Conservation (phyloP, 2,888 invertebrate species). For the Amblyteles armatorius region DNA sequence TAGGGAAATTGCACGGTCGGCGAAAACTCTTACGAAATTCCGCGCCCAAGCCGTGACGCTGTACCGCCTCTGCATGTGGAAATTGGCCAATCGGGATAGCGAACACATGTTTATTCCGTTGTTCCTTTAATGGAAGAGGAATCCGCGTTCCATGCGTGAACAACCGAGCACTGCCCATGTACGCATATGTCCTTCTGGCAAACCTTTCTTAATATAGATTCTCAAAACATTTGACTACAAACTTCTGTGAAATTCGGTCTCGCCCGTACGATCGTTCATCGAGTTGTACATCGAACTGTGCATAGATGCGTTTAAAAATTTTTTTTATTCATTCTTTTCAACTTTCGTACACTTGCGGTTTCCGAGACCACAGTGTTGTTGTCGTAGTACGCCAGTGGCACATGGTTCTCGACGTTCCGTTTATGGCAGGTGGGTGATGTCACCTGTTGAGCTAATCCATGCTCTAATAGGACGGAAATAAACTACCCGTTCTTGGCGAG, state of each 20-base stretch:
- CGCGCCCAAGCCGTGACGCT: constrained; percentile 62
- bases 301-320: constrained; percentile 19
- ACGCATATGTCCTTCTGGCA: neutral
- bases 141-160: constrained; percentile 26
- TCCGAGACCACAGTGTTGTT: constrained; percentile 32
- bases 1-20: constrained; percentile 40
- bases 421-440: constrained; percentile 59
- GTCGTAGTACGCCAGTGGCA: constrained; percentile 40
- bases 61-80: constrained; percentile 40
- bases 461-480: constrained; percentile 49
- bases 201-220: neutral
- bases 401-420: constrained; percentile 41
- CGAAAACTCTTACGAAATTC: constrained; percentile 65
- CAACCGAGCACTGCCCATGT: neutral
- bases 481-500: constrained; percentile 5
- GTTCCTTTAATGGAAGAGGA: constrained; percentile 38
- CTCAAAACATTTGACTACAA: constrained; percentile 25
- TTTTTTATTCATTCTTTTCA: neutral
- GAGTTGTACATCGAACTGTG: constrained; percentile 45
- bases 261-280: constrained; percentile 24
- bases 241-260: constrained; percentile 11
- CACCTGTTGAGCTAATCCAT: constrained; percentile 65
- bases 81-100: constrained; percentile 54
- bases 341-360: constrained; percentile 27
- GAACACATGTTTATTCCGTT: constrained; percentile 36